Conservation (phyloP, 23 tunicate genomes). For the Botrylloides violaceus region DNA sequence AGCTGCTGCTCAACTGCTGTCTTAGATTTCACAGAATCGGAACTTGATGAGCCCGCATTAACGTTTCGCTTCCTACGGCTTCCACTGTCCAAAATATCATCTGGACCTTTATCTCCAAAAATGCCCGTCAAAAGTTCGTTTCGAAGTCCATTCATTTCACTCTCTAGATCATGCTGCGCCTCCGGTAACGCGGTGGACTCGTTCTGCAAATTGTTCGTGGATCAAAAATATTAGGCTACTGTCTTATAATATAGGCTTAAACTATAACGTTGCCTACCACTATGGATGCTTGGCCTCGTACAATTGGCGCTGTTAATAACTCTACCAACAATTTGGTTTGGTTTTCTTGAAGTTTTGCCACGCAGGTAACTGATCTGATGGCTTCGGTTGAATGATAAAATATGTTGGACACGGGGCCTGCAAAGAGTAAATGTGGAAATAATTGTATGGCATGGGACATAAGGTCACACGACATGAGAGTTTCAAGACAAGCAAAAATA, state of each 20-base stretch:
- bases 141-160: background rate
- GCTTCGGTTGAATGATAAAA: constrained; percentile 50
- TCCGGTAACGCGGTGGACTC: background rate
- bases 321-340: constrained; percentile 37
- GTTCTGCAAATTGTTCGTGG: background rate
- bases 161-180: constrained; percentile 5
- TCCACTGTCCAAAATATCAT: background rate
- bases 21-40: background rate
- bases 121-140: background rate
- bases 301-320: constrained; percentile 51
- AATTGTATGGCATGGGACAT: background rate
- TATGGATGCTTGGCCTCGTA: background rate
- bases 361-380: constrained; percentile 49
- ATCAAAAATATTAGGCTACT: background rate
- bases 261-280: constrained; percentile 30
- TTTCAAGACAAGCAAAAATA: background rate
- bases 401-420: constrained; percentile 81
- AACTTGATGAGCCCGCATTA: background rate
- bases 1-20: background rate
- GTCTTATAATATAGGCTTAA: background rate
- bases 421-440: background rate
- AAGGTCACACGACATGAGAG: background rate
- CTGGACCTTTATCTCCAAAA: background rate
- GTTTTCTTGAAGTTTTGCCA: constrained; percentile 34
- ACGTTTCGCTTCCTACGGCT: background rate